Conservation (phyloP, 1,140 invertebrate species). For the Lordiphosa collinella region DNA sequence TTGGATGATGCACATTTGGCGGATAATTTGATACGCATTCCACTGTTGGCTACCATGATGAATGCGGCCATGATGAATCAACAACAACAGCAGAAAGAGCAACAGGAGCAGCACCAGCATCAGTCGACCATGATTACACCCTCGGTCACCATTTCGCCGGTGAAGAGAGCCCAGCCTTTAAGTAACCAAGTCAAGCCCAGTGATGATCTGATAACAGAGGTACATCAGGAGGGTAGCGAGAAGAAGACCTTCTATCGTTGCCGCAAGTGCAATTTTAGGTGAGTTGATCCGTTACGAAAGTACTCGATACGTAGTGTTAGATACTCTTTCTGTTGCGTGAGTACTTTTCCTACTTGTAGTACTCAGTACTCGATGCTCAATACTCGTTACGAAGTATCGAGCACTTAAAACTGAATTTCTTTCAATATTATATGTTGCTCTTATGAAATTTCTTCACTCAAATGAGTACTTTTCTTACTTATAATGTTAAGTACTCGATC, state of each 20-base stretch:
- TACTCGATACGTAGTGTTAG: too few species aligned
- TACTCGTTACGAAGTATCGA: too few species aligned
- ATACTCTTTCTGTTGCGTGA: too few species aligned
- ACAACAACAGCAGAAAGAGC: slow-evolving; percentile 51
- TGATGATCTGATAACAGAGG: slow-evolving; percentile 72
- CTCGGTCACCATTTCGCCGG: slow-evolving; percentile 80
- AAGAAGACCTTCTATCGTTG: slow-evolving; percentile 88
- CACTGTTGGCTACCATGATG: slow-evolving; percentile 66
- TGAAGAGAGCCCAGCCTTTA: slow-evolving; percentile 44
- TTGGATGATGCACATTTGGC: slow-evolving; percentile 60
- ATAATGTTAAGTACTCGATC: too few species aligned
- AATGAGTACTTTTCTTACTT: too few species aligned
- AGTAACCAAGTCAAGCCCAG: slow-evolving; percentile 52
- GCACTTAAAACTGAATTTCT: too few species aligned
- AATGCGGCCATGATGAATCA: slow-evolving; percentile 78
- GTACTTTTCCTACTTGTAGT: too few species aligned
- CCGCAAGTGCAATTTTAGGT: slow-evolving; percentile 91
- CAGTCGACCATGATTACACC: slow-evolving; percentile 68
- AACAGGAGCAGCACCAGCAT: slow-evolving; percentile 52
- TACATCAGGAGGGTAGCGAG: slow-evolving; percentile 72
- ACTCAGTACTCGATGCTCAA: too few species aligned
- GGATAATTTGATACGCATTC: slow-evolving; percentile 63
- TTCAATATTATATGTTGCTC: too few species aligned
- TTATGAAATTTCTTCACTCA: too few species aligned
- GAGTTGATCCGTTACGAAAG: too few species aligned